These are phyloP conservation scores for Acleris literana DNA, from an alignment of 2,888 invertebrate species.

Conservation along the genomic window DNA sequence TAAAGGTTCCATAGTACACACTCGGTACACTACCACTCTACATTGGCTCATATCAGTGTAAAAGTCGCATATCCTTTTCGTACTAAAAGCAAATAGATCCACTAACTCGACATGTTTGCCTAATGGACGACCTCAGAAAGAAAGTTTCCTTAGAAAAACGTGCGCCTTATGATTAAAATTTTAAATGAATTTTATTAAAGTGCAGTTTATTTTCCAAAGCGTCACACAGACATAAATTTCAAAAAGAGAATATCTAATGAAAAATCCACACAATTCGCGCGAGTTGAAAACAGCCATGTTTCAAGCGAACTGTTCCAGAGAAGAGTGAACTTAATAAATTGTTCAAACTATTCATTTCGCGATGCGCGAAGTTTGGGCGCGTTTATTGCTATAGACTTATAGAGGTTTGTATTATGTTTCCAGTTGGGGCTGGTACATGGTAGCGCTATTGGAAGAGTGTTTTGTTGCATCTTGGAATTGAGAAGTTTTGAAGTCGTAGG, in stretches of 20 bases:
- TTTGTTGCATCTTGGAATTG: too few relatives aligned
- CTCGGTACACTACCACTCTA: too few relatives aligned
- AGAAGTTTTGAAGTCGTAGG: too few relatives aligned
- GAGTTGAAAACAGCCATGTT: conserved; percentile 18
- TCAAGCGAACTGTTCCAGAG: conserved; percentile 13
- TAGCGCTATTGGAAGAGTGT: background rate
- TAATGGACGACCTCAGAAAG: too few relatives aligned
- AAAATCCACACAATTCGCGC: conserved; percentile 15
- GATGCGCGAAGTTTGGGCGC: conserved; percentile 21
- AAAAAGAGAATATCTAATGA: background rate
- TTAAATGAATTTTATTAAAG: background rate
- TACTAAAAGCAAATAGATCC: too few relatives aligned
- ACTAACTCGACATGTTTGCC: too few relatives aligned
- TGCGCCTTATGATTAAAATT: too few relatives aligned
- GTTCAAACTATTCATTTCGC: conserved; percentile 21
- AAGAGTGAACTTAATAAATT: conserved; percentile 28
- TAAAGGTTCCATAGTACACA: too few relatives aligned
- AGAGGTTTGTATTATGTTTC: background rate
- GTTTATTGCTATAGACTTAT: conserved; percentile 4
- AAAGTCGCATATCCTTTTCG: too few relatives aligned
- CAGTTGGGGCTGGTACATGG: background rate
- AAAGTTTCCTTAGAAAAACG: too few relatives aligned
- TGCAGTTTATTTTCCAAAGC: background rate
- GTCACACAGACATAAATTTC: background rate
- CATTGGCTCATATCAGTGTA: too few relatives aligned